Base-by-base conservation (phyloP, 2,888 invertebrate species). In the Bruchidius siliquastri region DNA sequence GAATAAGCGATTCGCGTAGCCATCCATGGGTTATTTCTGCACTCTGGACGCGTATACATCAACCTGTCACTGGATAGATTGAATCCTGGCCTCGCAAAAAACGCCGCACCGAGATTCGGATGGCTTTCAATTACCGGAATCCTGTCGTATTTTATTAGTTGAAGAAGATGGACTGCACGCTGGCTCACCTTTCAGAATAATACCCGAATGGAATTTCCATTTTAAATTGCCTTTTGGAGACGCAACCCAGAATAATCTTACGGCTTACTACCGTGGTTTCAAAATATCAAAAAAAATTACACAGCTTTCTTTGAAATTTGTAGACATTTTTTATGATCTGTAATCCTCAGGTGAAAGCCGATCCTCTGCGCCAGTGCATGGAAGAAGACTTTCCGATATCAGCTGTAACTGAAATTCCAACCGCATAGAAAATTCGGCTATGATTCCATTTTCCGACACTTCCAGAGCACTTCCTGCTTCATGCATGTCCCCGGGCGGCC, bases 31-130 rank as follows among this genome's bases (percentile, higher is more conserved):
- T 49, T 49, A 49, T 49, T 49, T 49, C 49, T 49, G 18, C 49
- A 13, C 13, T 49, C 1, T 49, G 10, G 6, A 49, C 8, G 49
- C 18, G 21, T 70, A 73, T 75, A 75, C 26, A 75, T 75, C 74
- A 75, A 73, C 32, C 73, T 75, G 74, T 75, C 74, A 70, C 69
- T 67, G 70, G 71, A 30, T 72, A 75, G 72, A 75, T 75, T 75
- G 74, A 75, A 75, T 75, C 26, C 73, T 71, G 68, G 73, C 71
- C 66, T 72, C 49, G 49, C 49, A 73, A 75, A 75, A 74, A 75
- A 73, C 70, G 70, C 70, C 30, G 18, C 49, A 68, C 22, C 73
- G 72, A 22, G 69, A 71, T 73, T 74, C 69, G 69, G 22, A 26
- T 49, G 71, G 67, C 69, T 73, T 74, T 75, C 74, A 75, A 70